Percentiles rank a stretch among this genome's conserved stretches.
These are phyloP conservation scores for Andricus curvator DNA, from an alignment of 2,888 invertebrate species.

Conservation along the genomic window DNA sequence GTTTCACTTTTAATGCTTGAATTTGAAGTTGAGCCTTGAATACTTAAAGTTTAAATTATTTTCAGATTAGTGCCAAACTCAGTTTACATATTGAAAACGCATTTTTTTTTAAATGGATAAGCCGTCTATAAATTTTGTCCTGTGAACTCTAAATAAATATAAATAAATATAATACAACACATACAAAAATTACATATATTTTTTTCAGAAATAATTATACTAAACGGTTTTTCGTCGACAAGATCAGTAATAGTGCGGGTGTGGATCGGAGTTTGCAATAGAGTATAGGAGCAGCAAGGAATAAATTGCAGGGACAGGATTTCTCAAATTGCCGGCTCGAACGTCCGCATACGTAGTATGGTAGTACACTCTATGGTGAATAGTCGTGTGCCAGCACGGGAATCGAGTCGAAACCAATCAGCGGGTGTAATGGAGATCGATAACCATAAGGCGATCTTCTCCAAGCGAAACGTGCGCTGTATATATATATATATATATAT, in stretches of 20 bases:
- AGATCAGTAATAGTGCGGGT: neutral
- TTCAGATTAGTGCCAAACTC: no score
- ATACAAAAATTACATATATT: neutral
- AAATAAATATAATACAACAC: neutral
- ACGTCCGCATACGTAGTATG: conserved; percentile 24
- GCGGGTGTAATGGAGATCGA: conserved; percentile 72
- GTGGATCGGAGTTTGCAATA: neutral
- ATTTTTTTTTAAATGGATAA: no score
- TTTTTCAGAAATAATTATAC: neutral
- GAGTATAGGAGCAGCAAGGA: neutral
- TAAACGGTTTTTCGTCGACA: neutral
- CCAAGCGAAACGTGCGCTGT: conserved; percentile 44
- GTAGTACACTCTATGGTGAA: conserved; percentile 32
- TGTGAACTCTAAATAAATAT: no score
- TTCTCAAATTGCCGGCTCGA: conserved; percentile 22
- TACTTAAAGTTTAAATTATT: no score
- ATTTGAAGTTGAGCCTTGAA: no score
- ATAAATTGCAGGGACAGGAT: conserved; percentile 35
- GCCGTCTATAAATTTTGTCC: no score
- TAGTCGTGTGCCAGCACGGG: conserved; percentile 42
- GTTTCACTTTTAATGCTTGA: no score
- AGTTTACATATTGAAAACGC: no score
- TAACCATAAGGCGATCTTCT: conserved; percentile 66
- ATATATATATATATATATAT: neutral
- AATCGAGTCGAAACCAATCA: conserved; percentile 68